Conservation (phyloP, 2,113 vertebrate genomes). For the Zootoca vivipara region DNA sequence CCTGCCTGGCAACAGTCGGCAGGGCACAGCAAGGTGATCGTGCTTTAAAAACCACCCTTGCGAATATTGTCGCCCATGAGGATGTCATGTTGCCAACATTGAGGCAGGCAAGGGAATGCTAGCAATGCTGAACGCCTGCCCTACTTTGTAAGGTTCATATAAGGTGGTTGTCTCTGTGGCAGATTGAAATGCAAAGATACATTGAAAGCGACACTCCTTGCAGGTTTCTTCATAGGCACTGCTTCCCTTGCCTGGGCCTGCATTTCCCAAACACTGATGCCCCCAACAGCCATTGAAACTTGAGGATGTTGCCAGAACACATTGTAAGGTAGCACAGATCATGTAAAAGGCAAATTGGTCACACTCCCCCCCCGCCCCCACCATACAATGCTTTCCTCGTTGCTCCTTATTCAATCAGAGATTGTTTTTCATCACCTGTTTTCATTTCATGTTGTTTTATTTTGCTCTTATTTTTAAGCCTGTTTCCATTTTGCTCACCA, state of each 20-base stretch:
- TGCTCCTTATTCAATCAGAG: background rate
- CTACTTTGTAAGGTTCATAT: constrained; percentile 21
- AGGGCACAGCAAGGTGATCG: background rate
- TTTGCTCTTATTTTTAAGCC: background rate
- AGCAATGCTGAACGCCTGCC: constrained; percentile 31
- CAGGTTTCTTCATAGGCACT: background rate
- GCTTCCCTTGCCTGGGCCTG: background rate
- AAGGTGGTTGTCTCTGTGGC: constrained; percentile 18
- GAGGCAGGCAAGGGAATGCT: background rate
- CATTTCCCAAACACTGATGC: background rate
- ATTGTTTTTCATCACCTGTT: background rate
- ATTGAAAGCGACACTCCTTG: background rate
- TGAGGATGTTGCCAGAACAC: background rate
- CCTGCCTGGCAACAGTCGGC: background rate
- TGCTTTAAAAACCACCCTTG: background rate
- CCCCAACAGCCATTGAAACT: background rate
- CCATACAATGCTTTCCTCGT: background rate
- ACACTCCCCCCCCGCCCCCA: too few species aligned
- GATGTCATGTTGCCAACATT: background rate
- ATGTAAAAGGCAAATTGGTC: background rate
- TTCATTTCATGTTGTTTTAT: background rate
- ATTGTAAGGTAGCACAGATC: background rate
- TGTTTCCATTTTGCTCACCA: background rate
- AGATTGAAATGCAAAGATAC: constrained; percentile 31
- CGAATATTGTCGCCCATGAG: background rate